phyloP scores from a whole-genome alignment of 2,797 vertebrate genomes.

The Sciurus vulgaris region DNA sequence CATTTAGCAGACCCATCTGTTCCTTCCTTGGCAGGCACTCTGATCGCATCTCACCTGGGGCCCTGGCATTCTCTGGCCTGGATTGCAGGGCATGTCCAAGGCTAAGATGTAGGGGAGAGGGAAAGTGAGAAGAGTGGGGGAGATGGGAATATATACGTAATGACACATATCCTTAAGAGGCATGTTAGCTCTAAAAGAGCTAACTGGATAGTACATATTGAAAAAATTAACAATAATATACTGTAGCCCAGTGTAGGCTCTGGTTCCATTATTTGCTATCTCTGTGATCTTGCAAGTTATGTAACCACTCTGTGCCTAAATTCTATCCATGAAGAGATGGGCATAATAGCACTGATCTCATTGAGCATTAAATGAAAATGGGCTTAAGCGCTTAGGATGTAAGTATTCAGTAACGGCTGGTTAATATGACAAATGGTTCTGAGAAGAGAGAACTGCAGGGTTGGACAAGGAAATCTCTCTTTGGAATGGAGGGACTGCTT shows the following conservation, averaged over 20 bases:
- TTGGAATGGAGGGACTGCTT: neutral
- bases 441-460: neutral
- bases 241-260: neutral
- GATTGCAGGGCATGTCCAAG: constrained; percentile 38
- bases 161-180: neutral
- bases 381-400: neutral
- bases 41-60: constrained; percentile 76
- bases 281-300: neutral
- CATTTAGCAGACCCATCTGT: constrained; percentile 86
- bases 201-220: neutral
- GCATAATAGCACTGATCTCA: neutral
- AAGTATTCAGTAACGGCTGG: neutral
- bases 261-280: neutral
- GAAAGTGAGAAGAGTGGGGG: constrained; percentile 20
- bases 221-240: neutral
- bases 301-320: neutral
- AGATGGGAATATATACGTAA: neutral
- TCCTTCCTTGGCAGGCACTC: constrained; percentile 82
- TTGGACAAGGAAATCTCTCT: neutral
- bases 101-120: neutral
- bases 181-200: neutral
- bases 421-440: neutral
- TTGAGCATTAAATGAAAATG: neutral
- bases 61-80: constrained; percentile 53
- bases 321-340: neutral